A percentile compares a stretch with the other conserved stretches of the same genome.
Evolutionary conservation across 2,113 vertebrate species (phyloP).

Genomic region (Sinosuthora webbiana): DNA sequence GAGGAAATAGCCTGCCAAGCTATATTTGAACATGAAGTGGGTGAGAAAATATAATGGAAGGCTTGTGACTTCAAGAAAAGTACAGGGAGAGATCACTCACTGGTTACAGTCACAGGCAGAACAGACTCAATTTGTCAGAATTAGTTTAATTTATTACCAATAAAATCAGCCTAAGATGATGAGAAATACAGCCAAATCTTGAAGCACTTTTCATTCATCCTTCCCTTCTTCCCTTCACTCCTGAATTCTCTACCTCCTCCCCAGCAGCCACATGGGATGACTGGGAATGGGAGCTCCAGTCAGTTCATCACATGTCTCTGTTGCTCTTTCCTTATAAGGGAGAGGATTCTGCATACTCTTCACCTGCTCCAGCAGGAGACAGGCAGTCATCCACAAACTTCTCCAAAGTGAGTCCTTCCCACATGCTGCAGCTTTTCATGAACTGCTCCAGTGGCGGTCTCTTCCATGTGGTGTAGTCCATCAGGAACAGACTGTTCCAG

Average conservation of each 20-base stretch:
- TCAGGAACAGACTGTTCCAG: background rate
- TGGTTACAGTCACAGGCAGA: background rate
- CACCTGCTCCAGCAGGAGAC: background rate
- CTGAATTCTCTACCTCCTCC: background rate
- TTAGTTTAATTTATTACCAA: background rate
- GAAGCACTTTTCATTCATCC: background rate
- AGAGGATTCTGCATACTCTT: background rate
- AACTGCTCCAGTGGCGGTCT: background rate
- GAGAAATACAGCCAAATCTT: background rate
- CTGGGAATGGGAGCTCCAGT: background rate
- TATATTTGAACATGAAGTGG: background rate
- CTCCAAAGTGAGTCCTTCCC: background rate
- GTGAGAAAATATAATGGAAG: background rate
- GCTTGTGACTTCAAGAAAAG: background rate
- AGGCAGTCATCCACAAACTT: background rate
- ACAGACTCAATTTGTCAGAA: background rate
- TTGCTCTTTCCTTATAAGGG: background rate
- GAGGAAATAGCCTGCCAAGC: background rate
- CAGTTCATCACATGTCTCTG: background rate
- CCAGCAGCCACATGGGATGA: background rate
- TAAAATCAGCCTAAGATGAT: background rate
- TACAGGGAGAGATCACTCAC: background rate
- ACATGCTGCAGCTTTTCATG: background rate
- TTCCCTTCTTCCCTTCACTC: background rate
- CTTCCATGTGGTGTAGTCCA: background rate